Evolutionary conservation across 2,113 vertebrate species (phyloP).

Genomic region (Tupaia chinensis): DNA sequence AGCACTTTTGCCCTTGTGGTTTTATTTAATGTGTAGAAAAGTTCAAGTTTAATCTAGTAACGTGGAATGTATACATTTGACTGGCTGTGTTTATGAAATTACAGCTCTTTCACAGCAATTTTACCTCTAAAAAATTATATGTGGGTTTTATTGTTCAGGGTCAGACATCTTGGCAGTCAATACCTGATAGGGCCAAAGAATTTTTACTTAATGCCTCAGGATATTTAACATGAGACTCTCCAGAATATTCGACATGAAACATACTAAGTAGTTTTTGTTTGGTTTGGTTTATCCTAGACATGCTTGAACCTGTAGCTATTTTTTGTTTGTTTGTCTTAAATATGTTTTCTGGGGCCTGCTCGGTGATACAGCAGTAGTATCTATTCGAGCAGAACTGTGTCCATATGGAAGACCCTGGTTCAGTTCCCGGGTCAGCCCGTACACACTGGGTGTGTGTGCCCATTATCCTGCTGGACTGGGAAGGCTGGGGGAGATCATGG

Average conservation of each 20-base stretch:
- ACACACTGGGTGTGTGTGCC: no score
- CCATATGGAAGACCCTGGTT: no score
- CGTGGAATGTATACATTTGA: constrained; percentile 63
- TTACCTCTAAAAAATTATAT: constrained; percentile 57
- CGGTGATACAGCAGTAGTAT: no score
- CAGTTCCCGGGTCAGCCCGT: no score
- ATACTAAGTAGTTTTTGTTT: constrained; percentile 32
- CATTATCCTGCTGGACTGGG: no score
- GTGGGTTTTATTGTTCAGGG: constrained; percentile 68
- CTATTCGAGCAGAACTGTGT: no score
- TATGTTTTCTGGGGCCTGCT: no score
- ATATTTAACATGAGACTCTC: constrained; percentile 29
- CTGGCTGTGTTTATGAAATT: constrained; percentile 71
- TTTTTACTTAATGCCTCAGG: constrained; percentile 54
- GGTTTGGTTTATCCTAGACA: constrained; percentile 11
- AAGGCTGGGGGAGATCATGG: no score
- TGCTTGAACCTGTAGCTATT: neutral
- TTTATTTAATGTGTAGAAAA: constrained; percentile 72
- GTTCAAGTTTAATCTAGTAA: constrained; percentile 73
- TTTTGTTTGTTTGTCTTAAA: neutral
- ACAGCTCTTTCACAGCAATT: constrained; percentile 58
- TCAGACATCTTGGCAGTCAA: constrained; percentile 64
- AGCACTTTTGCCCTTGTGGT: constrained; percentile 64
- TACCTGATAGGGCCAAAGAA: constrained; percentile 29
- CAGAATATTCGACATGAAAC: constrained; percentile 31